Evolutionary conservation across 2,797 vertebrate genomes (phyloP).

Genomic region (Crenuchus spilurus): DNA sequence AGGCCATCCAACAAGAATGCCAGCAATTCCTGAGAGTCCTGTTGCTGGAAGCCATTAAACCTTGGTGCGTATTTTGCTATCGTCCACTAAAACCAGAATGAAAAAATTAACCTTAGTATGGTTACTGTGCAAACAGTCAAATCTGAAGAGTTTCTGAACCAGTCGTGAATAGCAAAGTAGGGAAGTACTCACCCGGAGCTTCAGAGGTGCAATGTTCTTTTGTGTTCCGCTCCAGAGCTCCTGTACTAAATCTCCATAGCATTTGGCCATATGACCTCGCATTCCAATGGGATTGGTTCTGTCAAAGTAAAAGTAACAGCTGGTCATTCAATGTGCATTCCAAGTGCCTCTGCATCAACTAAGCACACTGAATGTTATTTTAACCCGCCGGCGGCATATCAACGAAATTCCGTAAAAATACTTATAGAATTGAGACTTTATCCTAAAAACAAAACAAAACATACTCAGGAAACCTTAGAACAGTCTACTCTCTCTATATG

Average conservation of each 20-base stretch:
- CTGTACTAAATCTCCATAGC: slow-evolving; percentile 97
- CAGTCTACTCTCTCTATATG: no score
- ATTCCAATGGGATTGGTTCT: slow-evolving; percentile 98
- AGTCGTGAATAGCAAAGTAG: background rate
- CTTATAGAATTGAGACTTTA: no score
- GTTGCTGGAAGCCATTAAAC: slow-evolving; percentile 98
- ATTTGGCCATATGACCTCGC: slow-evolving; percentile 99
- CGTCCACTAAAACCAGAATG: slow-evolving; percentile 84
- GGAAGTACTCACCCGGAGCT: slow-evolving; percentile 85
- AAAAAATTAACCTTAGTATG: background rate
- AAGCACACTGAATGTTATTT: background rate
- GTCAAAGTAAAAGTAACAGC: slow-evolving; percentile 45
- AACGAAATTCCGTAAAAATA: no score
- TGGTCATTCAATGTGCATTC: background rate
- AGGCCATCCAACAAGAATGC: slow-evolving; percentile 97
- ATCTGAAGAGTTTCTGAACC: background rate
- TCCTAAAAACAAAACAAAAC: no score
- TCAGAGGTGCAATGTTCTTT: slow-evolving; percentile 95
- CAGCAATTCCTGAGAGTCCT: slow-evolving; percentile 97
- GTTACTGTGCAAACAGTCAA: background rate
- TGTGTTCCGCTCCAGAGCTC: slow-evolving; percentile 98
- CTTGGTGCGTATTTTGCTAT: slow-evolving; percentile 98
- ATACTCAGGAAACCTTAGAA: no score
- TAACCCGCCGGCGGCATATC: no score
- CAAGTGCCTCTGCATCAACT: background rate